A percentile compares a stretch with the other conserved stretches of the same genome.
Conservation (phyloP, 1,140 invertebrate genomes). For the Trichonephila clavata region DNA sequence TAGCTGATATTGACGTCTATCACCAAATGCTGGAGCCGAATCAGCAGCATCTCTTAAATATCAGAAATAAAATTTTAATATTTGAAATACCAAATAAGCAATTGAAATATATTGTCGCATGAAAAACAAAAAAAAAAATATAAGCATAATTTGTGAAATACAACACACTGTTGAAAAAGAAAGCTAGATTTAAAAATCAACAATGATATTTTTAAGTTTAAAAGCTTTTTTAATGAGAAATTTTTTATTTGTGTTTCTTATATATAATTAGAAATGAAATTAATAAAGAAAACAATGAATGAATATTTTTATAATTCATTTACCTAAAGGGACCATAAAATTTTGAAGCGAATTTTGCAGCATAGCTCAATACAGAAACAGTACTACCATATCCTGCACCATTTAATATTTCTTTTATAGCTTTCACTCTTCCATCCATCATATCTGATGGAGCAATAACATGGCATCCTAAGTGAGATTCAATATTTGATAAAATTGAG, state of each 20-base stretch:
- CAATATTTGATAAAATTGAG: background rate
- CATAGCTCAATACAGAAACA: conserved; percentile 94
- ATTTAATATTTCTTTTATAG: conserved; percentile 91
- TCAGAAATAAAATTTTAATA: background rate
- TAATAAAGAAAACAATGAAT: background rate
- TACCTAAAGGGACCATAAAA: conserved; percentile 95
- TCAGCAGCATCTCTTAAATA: conserved; percentile 89
- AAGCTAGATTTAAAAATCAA: too few species aligned
- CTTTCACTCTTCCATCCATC: conserved; percentile 91
- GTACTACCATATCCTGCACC: conserved; percentile 83
- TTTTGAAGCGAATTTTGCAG: conserved; percentile 96
- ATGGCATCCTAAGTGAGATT: conserved; percentile 75
- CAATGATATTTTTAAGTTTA: too few species aligned
- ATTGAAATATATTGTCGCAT: too few species aligned
- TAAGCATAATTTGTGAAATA: too few species aligned
- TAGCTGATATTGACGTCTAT: conserved; percentile 95
- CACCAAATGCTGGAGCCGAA: conserved; percentile 93
- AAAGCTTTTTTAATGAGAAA: background rate
- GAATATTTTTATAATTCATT: background rate
- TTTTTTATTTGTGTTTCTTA: background rate
- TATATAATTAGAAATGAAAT: background rate
- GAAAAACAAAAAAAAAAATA: too few species aligned
- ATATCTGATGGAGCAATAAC: conserved; percentile 79
- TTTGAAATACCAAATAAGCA: too few species aligned
- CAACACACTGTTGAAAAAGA: too few species aligned